Evolutionary conservation across 2,888 invertebrate species (phyloP), one percentile per base, ranked within the genome.

Genomic region (Lymantria dispar): DNA sequence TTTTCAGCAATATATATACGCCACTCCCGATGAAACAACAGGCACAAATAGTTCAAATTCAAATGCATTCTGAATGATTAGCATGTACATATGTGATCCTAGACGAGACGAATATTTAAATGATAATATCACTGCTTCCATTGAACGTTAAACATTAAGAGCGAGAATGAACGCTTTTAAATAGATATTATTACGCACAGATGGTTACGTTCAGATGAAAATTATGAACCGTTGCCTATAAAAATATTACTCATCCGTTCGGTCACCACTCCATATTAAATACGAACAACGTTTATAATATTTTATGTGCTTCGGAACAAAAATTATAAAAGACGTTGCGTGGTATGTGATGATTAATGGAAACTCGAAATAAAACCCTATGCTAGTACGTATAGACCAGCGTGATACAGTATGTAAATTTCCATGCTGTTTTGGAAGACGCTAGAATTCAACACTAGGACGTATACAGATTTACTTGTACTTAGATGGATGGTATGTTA

Each of bases 171-270:
- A 12, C 38, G 15, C 13, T 14, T 40, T 40, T 40, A 40, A 40
- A 40, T 14, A 40, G 13, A 40, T 10, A 14, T 40, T 40, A 40
- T 40, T 14, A 8, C 7, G 30, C 41, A 41, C 50, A 50, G 45
- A 42, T 43, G 58, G 43, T 38, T 45, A 42, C 46, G 39, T 14
- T 38, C 36, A 8, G 8, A 8, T 41, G 48, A 51, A 48, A 60
- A 63, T 57, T 55, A 58, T 54, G 52, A 54, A 58, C n/a, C 53
- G 53, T 44, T 58, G 64, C 54, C 58, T 64, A 64, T 58, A 58
- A 64, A 64, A 64, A 63, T 63, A 64, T 63, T 60, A 64, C 50
- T 50, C 41, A 33, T 54, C 43, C 45, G 54, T 58, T 46, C 48
- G 46, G 13, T 14, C n/a, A 40, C 14, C 7, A 14, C 14, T 44